phyloP scores from a whole-genome alignment of 2,113 vertebrate genomes.

The cat (Felis catus) region F.catus_Fca126_mat1.0 CM031417.1:104837501-104838000 shows the following conservation, averaged over 20 bases:
- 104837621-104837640: not conserved
- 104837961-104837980: constrained; percentile 38
- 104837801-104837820: not conserved
- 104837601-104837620: not conserved
- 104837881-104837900: not conserved
- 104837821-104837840: not conserved
- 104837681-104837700: not conserved
- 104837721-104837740: not conserved
- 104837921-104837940: not conserved
- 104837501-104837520: not conserved
- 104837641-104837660: not conserved
- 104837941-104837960: constrained; percentile 14
- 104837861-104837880: not conserved
- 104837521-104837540: not conserved
- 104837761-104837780: not conserved
- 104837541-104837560: not conserved
- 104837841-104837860: not conserved
- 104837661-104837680: not conserved
- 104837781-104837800: not conserved
- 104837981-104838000: constrained; percentile 49
- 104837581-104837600: not conserved
- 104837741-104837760: not conserved
- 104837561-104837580: not conserved
- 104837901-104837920: not conserved
- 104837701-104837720: not conserved